Conservation (phyloP, 2,113 vertebrate genomes). For the Hippopotamus amphibius region DNA sequence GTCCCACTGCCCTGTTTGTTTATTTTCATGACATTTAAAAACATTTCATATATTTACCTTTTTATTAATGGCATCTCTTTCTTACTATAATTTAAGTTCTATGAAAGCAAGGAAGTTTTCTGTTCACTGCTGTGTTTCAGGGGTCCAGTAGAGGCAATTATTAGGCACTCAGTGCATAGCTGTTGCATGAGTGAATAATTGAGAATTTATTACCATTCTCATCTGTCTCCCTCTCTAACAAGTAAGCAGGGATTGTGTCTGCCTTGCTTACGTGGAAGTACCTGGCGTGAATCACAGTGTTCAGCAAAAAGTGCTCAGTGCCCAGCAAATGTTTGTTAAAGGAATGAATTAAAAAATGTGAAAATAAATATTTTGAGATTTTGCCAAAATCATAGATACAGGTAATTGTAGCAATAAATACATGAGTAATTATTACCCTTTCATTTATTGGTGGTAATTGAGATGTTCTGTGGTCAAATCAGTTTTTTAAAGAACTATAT, state of each 20-base stretch:
- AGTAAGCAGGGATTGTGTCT: background rate
- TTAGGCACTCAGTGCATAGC: background rate
- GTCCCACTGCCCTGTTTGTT: background rate
- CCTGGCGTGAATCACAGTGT: background rate
- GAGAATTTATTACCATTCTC: background rate
- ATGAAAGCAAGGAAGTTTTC: background rate
- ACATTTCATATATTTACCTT: background rate
- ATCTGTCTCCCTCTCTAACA: background rate
- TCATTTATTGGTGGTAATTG: background rate
- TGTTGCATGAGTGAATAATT: background rate
- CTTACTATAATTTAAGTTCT: background rate
- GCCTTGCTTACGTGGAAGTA: background rate
- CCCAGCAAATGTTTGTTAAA: background rate
- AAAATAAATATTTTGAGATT: background rate
- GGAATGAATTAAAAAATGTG: background rate
- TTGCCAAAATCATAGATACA: background rate
- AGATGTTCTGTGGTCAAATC: background rate
- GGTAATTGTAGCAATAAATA: background rate
- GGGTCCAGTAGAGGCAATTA: background rate
- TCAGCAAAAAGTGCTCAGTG: background rate
- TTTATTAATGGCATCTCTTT: background rate
- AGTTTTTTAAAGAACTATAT: constrained; percentile 11
- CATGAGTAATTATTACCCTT: background rate
- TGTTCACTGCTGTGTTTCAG: background rate
- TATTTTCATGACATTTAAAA: background rate